Base-by-base conservation (phyloP, 92 coral and sea anemone species). In the Phymanthus crucifer region DNA sequence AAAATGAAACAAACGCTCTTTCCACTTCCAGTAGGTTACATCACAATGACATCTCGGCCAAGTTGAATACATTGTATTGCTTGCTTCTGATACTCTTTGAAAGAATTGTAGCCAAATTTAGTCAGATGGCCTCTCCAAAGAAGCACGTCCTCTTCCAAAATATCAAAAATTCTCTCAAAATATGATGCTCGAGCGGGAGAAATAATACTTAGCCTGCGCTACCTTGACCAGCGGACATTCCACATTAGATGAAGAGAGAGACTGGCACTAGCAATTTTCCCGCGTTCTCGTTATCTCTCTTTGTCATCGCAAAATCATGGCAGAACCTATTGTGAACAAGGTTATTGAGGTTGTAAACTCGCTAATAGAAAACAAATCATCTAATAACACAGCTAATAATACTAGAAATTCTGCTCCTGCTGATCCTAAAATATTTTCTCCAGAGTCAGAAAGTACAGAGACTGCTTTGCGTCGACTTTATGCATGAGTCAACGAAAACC, bases 11-110 rank as follows among this genome's bases (percentile, higher is more conserved):
- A 86, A 33, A 78, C 40, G 72, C 89, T 87, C 82, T 87, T 87
- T 1, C 91, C 89, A 66, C 89, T 87, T 19, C 91, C 91, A 18
- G 94, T 87, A 21, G 84, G 80, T 78, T 90, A 89, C 4, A 90
- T 77, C 31, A 90, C 82, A 23, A 87, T 78, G 21, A 67, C 68
- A 73, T 87, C 88, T 21, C 40, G 77, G 19, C 82, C 74, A 4
- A 48, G 66, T 64, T 83, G 32, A 1, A 86, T 73, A 35, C 75
- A 47, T 21, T 79, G 82, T 73, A 90, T 74, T 29, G 93, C 90
- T 27, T 90, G 79, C 4, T 32, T 32, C 88, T 90, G 93, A 48
- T 71, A 90, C 11, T 24, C 50, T 18, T 83, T 86, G 33, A 86
- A 45, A 12, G 72, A 34, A 17, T 32, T 65, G 18, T 61, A 54